Evolutionary conservation across 2,888 invertebrate genomes (phyloP), one percentile per base, ranked within the genome.

Genomic region (Portevinia maculata): DNA sequence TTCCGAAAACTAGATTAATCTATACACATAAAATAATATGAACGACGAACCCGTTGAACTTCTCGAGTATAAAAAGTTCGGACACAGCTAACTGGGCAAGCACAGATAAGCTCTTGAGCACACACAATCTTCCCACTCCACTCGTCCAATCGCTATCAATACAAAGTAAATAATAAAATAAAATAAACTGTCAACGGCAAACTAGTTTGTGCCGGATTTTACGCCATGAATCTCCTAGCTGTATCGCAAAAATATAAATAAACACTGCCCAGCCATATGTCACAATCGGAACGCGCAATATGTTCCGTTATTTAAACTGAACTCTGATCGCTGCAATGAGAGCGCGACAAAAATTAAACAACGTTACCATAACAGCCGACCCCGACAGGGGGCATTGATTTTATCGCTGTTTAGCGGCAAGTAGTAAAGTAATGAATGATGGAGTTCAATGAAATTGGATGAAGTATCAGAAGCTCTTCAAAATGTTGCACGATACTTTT

Each of bases 311-410:
- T 24, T 21, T 21, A 67, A 65, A 57, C 55, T 73, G 83, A 83
- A 73, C 83, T 83, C 71, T 83, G 83, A 41, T 37, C 78, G 11
- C 46, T 44, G 34, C 55, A 78, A 62, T 71, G 50, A 67, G 71
- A 62, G 59, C 37, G 48, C 48, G 50, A 28, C 48, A 39, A 7
- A 44, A 17, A 52, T 17, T 48, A 30, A 7, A 32, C n/a, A 37
- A 41, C n/a, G 9, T 62, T 76, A 76, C 65, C 59, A 73, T 71
- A 78, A 67, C 78, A 83, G n/a, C n/a, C n/a, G n/a, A 83, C 83
- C 83, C 59, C 78, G n/a, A n/a, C 83, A 73, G 83, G 83, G 83
- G 83, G 83, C 83, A 83, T 78, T 83, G 44, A 37, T n/a, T n/a
- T 78, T 83, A 83, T 83, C 83, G 39, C 44, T 32, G 21, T 19